Conservation (phyloP, 37 sponge, comb jelly and placozoan genomes). For the Crambe crambe region DNA sequence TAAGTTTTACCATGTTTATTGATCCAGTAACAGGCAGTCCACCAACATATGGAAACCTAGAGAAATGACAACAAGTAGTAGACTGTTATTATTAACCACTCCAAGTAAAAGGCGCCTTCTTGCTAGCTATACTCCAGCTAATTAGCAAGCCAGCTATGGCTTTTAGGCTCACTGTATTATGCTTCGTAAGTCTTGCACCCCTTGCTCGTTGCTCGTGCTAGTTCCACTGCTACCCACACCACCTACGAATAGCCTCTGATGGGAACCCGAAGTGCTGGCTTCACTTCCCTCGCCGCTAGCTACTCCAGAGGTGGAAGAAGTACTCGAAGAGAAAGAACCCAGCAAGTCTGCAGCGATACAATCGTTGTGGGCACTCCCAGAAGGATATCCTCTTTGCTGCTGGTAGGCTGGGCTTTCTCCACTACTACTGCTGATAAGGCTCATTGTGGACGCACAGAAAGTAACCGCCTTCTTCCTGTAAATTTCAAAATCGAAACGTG, state of each 20-base stretch:
- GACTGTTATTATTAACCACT: no score
- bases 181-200: background rate
- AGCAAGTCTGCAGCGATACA: background rate
- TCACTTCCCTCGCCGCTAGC: background rate
- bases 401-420: slow-evolving; percentile 10
- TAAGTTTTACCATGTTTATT: background rate
- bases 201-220: background rate
- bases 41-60: no score
- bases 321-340: background rate
- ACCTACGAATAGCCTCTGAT: background rate
- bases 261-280: background rate
- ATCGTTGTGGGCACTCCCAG: slow-evolving; percentile 3
- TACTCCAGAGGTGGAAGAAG: background rate
- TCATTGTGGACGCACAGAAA: background rate
- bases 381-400: slow-evolving; percentile 1
- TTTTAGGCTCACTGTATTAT: background rate
- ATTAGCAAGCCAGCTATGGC: no score
- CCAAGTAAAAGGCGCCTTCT: no score
- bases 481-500: no score
- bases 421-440: background rate
- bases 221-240: background rate
- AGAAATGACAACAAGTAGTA: no score
- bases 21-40: no score
- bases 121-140: no score
- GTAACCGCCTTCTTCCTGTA: no score